Percentiles rank a stretch among this genome's conserved stretches.
Conservation (phyloP, 1,140 invertebrate species). For the Cyrtorhinus lividipennis region DNA sequence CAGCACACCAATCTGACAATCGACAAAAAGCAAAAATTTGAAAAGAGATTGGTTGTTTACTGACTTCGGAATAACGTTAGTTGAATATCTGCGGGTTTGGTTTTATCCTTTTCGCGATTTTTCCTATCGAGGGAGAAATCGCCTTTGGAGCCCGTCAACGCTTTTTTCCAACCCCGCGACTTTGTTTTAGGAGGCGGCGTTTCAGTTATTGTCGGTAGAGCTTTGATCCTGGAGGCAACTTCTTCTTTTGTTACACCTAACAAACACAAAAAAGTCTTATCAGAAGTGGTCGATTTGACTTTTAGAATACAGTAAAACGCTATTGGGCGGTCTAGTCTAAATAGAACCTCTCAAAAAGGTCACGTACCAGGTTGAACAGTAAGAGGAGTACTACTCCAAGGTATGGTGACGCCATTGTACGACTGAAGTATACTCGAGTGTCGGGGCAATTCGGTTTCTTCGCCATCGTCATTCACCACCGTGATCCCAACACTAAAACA, state of each 20-base stretch:
- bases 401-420: slow-evolving; percentile 8
- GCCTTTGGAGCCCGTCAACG: not conserved
- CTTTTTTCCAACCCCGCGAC: slow-evolving; percentile 17
- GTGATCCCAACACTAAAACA: slow-evolving; percentile 15
- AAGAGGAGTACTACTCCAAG: slow-evolving; percentile 14
- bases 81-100: not conserved
- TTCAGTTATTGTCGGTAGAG: slow-evolving; percentile 14
- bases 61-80: not conserved
- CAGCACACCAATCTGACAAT: no score
- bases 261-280: no score
- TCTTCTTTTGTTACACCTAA: slow-evolving; percentile 15
- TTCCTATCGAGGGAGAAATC: not conserved
- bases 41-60: no score
- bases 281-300: no score
- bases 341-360: not conserved
- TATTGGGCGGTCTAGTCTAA: no score
- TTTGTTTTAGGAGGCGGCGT: not conserved
- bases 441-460: slow-evolving; percentile 17
- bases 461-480: slow-evolving; percentile 17
- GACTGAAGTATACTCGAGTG: slow-evolving; percentile 14
- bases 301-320: no score
- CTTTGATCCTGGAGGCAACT: slow-evolving; percentile 9
- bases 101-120: not conserved
- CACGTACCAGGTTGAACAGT: slow-evolving; percentile 16
- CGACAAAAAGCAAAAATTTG: no score